Percentiles rank a stretch among this genome's conserved stretches.
Evolutionary conservation across 1,140 invertebrate genomes (phyloP).

Genomic region (Parasteatoda tepidariorum): DNA sequence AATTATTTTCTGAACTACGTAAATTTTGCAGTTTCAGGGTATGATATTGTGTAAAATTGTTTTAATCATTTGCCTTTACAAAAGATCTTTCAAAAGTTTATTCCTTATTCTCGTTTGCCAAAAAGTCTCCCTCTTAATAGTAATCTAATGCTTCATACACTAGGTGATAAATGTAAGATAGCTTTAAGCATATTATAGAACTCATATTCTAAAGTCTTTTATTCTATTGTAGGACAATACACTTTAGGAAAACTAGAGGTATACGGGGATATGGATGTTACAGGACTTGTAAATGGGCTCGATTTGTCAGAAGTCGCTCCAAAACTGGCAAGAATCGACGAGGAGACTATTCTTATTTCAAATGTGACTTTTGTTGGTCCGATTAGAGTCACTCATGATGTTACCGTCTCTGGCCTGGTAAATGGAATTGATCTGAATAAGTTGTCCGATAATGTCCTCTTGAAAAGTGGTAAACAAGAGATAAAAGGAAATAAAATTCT

Average conservation of each 20-base stretch:
- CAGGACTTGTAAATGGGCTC: constrained; percentile 27
- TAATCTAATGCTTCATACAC: no score
- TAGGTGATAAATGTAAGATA: no score
- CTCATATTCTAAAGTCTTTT: no score
- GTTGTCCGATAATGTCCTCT: constrained; percentile 8
- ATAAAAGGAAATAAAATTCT: constrained; percentile 23
- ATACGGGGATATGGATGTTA: background rate
- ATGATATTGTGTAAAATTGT: no score
- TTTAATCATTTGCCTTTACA: no score
- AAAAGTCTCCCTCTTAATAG: no score
- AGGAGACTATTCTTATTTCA: constrained; percentile 15
- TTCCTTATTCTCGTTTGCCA: no score
- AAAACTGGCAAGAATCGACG: background rate
- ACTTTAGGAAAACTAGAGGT: constrained; percentile 5
- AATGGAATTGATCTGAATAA: constrained; percentile 34
- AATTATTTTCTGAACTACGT: no score
- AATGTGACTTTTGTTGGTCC: constrained; percentile 11
- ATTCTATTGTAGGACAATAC: constrained; percentile 12
- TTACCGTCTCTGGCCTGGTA: constrained; percentile 30
- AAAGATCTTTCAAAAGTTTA: no score
- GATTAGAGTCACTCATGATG: constrained; percentile 5
- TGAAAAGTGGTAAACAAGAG: constrained; percentile 5
- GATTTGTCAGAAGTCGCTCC: constrained; percentile 22
- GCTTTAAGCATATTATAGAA: no score
- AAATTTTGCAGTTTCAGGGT: no score